phyloP scores from a whole-genome alignment of 2,113 vertebrate genomes.

The Nothoprocta pentlandii region DNA sequence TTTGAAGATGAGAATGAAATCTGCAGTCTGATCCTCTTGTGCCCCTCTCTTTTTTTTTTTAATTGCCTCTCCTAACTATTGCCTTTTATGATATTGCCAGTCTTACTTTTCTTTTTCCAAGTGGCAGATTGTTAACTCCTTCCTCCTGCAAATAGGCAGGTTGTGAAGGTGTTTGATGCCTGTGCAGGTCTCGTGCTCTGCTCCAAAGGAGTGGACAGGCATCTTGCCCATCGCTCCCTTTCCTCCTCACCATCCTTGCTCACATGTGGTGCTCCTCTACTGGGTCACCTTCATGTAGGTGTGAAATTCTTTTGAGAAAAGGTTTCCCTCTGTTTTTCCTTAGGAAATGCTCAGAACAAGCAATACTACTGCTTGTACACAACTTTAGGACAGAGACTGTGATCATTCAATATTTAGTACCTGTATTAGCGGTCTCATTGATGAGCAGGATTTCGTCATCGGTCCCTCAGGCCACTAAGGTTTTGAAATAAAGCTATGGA shows the following conservation, averaged over 20 bases:
- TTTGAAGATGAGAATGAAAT: neutral
- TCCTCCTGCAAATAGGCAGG: neutral
- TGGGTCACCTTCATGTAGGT: neutral
- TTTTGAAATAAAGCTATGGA: neutral
- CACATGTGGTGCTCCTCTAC: neutral
- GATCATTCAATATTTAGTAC: neutral
- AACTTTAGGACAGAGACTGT: neutral
- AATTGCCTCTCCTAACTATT: neutral
- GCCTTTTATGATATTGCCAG: neutral
- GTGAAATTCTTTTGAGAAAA: neutral
- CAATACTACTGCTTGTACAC: neutral
- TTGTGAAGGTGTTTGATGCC: neutral
- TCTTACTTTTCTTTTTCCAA: neutral
- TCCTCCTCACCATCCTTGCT: neutral
- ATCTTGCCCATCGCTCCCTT: neutral
- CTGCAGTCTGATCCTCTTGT: neutral
- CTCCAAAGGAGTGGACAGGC: neutral
- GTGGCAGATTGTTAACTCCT: neutral
- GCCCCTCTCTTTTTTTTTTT: neutral
- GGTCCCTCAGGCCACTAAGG: neutral
- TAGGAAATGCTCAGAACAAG: neutral
- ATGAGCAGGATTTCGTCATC: neutral
- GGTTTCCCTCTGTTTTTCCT: neutral
- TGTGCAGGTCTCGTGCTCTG: neutral
- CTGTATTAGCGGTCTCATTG: neutral